Base-by-base conservation (phyloP, 2,888 invertebrate genomes). In the Xestia c-nigrum region DNA sequence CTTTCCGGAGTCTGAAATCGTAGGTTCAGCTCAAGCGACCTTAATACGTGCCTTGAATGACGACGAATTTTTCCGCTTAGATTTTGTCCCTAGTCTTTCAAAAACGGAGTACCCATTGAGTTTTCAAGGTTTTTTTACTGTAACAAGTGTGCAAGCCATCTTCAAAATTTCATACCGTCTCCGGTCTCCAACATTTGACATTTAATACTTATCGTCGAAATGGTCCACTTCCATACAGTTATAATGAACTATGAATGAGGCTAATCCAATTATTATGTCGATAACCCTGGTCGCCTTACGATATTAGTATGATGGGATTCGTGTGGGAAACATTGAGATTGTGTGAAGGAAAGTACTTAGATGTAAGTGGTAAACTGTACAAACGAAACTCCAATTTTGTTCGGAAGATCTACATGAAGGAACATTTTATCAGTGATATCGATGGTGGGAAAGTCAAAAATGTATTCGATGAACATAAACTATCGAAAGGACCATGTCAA, bases 241-340 rank as follows among this genome's bases (percentile, higher is more conserved):
- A 79, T 82, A 84, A 84, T 84, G 82, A 85, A 76, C 63, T 76
- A 66, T 69, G 83, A 84, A 81, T 75, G 82, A 85, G 84, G 84
- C 38, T 85, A 84, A 84, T 82, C 85, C 83, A 82, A 76, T 79
- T 74, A 85, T 67, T 67, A 79, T 82, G 78, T 70, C 69, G 69
- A 82, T 82, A 84, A 85, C 72, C 46, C 19, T 75, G 57, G 9
- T 70, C 31, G 46, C 69, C 57, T 67, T 63, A 78, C 4, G 12
- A 69, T 77, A 68, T 40, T 67, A 40, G 16, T 83, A 52, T 70
- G n/a, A 50, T 79, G 55, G 61, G 47, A 76, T n/a, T 46, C 10
- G 71, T 76, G 63, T 83, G 83, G 74, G 83, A 77, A 83, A 68
- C n/a, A 70, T 64, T 64, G 31, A 38, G 43, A 14, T 64, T 46